Evolutionary conservation across 2,113 vertebrate species (phyloP).

Genomic region (Paracanthobrama guichenoti): DNA sequence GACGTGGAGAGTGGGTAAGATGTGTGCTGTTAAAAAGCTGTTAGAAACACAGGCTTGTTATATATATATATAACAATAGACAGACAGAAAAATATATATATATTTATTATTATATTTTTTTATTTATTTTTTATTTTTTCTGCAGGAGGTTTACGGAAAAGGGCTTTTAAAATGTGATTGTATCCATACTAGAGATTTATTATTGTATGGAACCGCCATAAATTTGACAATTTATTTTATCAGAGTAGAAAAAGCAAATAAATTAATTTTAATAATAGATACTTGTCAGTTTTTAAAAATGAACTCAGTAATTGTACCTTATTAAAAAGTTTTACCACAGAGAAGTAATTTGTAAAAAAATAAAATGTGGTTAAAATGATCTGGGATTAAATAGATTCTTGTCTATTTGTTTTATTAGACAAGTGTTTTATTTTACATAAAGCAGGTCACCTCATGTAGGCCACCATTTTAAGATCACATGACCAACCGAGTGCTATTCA

Average conservation of each 20-base stretch:
- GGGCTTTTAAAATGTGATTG: background rate
- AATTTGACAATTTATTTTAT: background rate
- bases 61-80: no score
- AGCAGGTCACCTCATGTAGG: background rate
- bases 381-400: background rate
- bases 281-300: background rate
- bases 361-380: no score
- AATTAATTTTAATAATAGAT: background rate
- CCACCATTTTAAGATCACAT: background rate
- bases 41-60: background rate
- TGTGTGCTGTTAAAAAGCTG: slow-evolving; percentile 11
- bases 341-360: background rate
- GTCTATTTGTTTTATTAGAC: no score
- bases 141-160: background rate
- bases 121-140: background rate
- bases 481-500: background rate
- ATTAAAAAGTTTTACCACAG: background rate
- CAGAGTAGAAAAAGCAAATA: background rate
- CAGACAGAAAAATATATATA: no score
- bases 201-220: background rate
- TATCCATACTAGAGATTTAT: background rate
- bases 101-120: no score
- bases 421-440: background rate
- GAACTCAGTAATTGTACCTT: background rate
- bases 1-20: background rate